Conservation (phyloP, 2,797 vertebrate genomes). For the Neopelma chrysocephalum region DNA sequence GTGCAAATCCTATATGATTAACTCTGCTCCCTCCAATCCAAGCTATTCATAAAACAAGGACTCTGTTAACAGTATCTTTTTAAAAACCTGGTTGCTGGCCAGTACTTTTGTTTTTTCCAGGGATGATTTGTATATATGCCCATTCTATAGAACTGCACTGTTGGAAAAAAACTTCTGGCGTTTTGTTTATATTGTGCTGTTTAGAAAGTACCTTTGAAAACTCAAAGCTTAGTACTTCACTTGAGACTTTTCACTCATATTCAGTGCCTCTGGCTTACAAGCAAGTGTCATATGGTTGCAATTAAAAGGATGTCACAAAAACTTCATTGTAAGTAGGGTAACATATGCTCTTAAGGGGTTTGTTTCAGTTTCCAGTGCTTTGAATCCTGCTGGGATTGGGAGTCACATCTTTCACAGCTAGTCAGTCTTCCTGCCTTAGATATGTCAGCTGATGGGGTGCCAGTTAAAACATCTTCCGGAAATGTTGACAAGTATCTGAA, state of each 20-base stretch:
- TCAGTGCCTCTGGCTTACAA: conserved; percentile 56
- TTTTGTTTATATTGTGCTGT: not conserved
- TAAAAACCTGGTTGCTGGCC: not conserved
- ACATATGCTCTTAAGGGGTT: conserved; percentile 33
- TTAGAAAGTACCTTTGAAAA: conserved; percentile 20
- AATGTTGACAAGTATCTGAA: conserved; percentile 71
- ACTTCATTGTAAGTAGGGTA: conserved; percentile 32
- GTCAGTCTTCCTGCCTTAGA: conserved; percentile 54
- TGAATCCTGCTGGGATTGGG: conserved; percentile 49
- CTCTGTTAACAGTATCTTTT: not conserved
- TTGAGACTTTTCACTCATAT: conserved; percentile 13
- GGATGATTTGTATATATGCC: not conserved
- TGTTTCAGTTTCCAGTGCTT: conserved; percentile 52
- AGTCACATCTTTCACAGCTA: conserved; percentile 66
- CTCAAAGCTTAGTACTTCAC: not conserved
- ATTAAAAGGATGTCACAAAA: conserved; percentile 61
- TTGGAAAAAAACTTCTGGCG: not conserved
- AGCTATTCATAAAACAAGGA: not conserved
- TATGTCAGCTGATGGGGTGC: conserved; percentile 69
- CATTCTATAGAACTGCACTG: not conserved
- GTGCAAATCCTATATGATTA: not conserved
- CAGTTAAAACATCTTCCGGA: conserved; percentile 73
- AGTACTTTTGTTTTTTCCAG: not conserved
- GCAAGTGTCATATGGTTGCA: conserved; percentile 56
- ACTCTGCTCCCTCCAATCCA: not conserved